Percentiles rank a stretch among this genome's conserved stretches.
Evolutionary conservation across 2,113 vertebrate species (phyloP).

Genomic region (Rhinolophus sinicus): DNA sequence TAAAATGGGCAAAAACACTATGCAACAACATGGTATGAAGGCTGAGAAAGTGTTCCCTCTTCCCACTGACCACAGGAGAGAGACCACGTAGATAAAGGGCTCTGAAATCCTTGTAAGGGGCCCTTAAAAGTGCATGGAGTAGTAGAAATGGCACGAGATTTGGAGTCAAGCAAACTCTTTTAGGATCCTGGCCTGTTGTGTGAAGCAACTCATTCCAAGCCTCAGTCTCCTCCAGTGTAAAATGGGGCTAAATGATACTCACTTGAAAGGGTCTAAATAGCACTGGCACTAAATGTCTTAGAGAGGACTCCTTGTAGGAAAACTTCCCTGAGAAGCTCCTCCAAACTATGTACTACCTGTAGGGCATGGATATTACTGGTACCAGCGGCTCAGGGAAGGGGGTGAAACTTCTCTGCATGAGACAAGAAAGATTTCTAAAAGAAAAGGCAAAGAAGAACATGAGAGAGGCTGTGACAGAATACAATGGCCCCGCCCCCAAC

Average conservation of each 20-base stretch:
- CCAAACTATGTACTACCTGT: background rate
- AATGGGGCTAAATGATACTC: accelerated
- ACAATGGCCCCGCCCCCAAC: background rate
- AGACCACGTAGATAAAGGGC: background rate
- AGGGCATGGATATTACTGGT: background rate
- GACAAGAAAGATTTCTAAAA: background rate
- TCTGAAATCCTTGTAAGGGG: background rate
- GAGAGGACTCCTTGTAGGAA: background rate
- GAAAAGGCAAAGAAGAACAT: background rate
- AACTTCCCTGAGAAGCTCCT: background rate
- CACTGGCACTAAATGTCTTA: background rate
- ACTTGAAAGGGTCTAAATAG: background rate
- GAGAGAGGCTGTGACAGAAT: background rate
- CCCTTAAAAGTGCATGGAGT: background rate
- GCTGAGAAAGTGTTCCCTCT: background rate
- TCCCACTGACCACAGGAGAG: background rate
- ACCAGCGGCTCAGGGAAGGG: background rate
- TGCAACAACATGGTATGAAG: background rate
- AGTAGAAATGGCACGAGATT: background rate
- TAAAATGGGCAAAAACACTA: background rate
- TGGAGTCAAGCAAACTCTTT: background rate
- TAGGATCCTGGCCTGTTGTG: background rate
- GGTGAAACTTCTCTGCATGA: background rate
- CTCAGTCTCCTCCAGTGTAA: background rate
- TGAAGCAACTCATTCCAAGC: background rate